Conservation (phyloP, 1,140 invertebrate genomes). For the Bursaphelenchus mucronatus region DNA sequence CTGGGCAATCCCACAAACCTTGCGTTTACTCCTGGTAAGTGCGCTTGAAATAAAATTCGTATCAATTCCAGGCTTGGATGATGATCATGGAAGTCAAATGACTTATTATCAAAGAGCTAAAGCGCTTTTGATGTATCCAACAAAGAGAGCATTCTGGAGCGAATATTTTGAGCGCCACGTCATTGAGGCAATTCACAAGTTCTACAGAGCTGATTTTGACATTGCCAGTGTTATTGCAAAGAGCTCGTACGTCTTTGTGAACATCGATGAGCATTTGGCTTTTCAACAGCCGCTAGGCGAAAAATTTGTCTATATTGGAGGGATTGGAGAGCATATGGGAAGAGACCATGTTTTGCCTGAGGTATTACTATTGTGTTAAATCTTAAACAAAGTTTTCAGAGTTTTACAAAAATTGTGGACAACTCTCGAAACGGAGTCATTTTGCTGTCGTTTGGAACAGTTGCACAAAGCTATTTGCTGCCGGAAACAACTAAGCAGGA, state of each 20-base stretch:
- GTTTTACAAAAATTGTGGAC: neutral
- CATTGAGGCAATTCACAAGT: no score
- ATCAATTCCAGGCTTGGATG: neutral
- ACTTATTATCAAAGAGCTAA: neutral
- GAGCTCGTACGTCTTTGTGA: slow-evolving; percentile 1
- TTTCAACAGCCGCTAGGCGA: slow-evolving; percentile 7
- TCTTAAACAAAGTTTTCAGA: neutral
- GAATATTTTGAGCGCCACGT: neutral
- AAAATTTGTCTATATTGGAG: slow-evolving; percentile 9
- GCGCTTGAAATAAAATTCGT: no score
- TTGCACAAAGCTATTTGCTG: neutral
- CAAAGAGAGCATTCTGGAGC: neutral
- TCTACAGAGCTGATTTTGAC: neutral
- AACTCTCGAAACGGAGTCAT: slow-evolving; percentile 4
- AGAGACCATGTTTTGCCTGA: neutral
- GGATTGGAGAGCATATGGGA: slow-evolving; percentile 8
- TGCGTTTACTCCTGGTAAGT: no score
- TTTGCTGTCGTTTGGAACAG: slow-evolving; percentile 10
- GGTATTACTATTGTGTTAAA: neutral
- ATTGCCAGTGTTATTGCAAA: neutral
- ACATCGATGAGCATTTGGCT: slow-evolving; percentile 8
- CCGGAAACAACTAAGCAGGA: neutral
- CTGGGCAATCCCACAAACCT: no score
- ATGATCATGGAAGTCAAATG: neutral
- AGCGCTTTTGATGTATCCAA: neutral